Evolutionary conservation across 2,888 invertebrate genomes (phyloP), one percentile per base, ranked within the genome.

Genomic region (Nemotelus nigrinus): DNA sequence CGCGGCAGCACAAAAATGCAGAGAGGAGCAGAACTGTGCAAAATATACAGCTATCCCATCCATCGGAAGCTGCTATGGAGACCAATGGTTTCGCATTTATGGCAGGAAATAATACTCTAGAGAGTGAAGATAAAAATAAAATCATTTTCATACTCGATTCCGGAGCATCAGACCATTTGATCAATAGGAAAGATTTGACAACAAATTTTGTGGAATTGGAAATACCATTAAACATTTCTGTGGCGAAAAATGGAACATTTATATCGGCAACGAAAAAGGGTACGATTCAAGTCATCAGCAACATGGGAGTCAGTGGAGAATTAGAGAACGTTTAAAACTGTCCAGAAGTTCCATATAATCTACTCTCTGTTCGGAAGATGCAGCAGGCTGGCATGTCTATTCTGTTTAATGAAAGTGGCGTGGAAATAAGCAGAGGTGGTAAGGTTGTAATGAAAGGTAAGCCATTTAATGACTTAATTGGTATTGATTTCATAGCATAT

Each of bases 131-230:
- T 67, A 41, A 65, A 4, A 65, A 48, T 67, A 50, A 50, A 4
- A 41, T n/a, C 25, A 67, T 50, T 48, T 70, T 70, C n/a, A 70
- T 70, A 43, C 8, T 70, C 4, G 70, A 70, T 47, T 70, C 70
- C 45, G 80, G 78, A 43, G 80, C 80, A 3, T 80, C 80, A 7
- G 80, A 82, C 48, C 81, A 82, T 78, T 41, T 82, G 41, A 81
- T 81, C 4, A 81, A 82, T 53, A 76, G 81, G 65, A 68, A n/a
- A n/a, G n/a, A n/a, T n/a, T n/a, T n/a, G n/a, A n/a, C n/a, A n/a
- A n/a, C n/a, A n/a, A n/a, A n/a, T n/a, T n/a, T n/a, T n/a, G n/a
- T n/a, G n/a, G n/a, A n/a, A n/a, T n/a, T n/a, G n/a, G n/a, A n/a
- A n/a, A n/a, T n/a, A n/a, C n/a, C n/a, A n/a, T n/a, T n/a, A n/a